Percentiles rank a stretch among this genome's conserved stretches.
phyloP scores from a whole-genome alignment of 2,888 invertebrate genomes.

The Acleris cristana region DNA sequence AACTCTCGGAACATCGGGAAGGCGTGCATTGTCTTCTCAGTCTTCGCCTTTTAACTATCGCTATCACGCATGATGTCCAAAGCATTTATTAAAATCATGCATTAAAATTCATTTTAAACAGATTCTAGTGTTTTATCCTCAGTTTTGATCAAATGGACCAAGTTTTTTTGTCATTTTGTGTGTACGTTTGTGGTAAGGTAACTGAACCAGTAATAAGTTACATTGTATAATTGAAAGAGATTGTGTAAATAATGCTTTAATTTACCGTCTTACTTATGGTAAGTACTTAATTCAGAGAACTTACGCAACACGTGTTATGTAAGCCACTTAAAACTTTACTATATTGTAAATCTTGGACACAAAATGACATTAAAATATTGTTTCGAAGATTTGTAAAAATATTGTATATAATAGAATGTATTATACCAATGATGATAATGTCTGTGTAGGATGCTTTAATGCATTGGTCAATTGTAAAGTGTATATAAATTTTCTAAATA shows the following conservation, averaged over 20 bases:
- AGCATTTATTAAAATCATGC: conserved; percentile 38
- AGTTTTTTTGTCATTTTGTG: conserved; percentile 40
- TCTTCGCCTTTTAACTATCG: not conserved
- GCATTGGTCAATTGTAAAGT: conserved; percentile 81
- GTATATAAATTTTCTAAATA: conserved; percentile 81
- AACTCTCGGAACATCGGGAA: conserved; percentile 31
- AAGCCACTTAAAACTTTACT: conserved; percentile 17
- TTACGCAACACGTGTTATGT: conserved; percentile 8
- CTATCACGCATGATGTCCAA: conserved; percentile 30
- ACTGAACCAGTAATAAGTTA: conserved; percentile 50
- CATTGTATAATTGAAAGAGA: conserved; percentile 35
- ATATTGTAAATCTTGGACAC: conserved; percentile 41
- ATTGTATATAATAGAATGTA: conserved; percentile 69
- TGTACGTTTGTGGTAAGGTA: conserved; percentile 43
- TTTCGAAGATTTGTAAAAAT: conserved; percentile 57
- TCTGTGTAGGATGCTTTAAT: conserved; percentile 65
- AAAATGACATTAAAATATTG: conserved; percentile 59
- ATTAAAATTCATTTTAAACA: conserved; percentile 34
- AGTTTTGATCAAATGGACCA: conserved; percentile 46
- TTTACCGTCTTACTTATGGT: conserved; percentile 11
- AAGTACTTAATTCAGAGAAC: conserved; percentile 30
- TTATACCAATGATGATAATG: conserved; percentile 73
- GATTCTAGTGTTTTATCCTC: conserved; percentile 18
- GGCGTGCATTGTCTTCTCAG: conserved; percentile 33
- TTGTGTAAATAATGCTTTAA: conserved; percentile 1